A percentile compares a stretch with the other conserved stretches of the same genome.
Evolutionary conservation across 1,140 invertebrate species (phyloP).

Genomic region (Platorchestia sp.): DNA sequence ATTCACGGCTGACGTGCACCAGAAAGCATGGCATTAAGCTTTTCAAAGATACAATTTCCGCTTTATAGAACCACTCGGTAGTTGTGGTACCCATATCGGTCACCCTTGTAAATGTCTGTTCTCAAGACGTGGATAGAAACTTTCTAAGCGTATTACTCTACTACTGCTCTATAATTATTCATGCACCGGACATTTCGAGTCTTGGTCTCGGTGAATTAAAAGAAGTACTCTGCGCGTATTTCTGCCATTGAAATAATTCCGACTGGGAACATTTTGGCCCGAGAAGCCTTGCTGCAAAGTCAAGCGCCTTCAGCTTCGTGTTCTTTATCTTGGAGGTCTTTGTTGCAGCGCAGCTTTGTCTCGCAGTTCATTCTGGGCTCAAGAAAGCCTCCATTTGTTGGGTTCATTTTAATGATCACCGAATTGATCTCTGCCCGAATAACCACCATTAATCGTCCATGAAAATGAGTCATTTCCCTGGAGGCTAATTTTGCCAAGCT

Average conservation of each 20-base stretch:
- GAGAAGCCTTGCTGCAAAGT: not conserved
- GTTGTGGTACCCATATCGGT: not conserved
- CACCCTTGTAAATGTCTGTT: not conserved
- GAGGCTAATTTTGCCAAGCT: not conserved
- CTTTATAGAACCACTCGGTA: not conserved
- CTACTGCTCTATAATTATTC: not conserved
- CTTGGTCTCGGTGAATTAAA: not conserved
- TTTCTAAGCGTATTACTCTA: not conserved
- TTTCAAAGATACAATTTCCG: not conserved
- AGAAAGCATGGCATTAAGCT: not conserved
- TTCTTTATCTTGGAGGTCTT: not conserved
- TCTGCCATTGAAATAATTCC: not conserved
- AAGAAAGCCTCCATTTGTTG: conserved; percentile 7
- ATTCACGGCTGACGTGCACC: not conserved
- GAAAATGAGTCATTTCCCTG: conserved; percentile 16
- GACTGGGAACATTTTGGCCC: not conserved
- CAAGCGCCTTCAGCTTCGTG: not conserved
- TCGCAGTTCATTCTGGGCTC: not conserved
- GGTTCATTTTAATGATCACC: conserved; percentile 33
- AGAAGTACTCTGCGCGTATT: not conserved
- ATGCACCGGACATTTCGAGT: not conserved
- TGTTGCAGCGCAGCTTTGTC: conserved; percentile 5
- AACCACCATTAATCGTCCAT: conserved; percentile 1
- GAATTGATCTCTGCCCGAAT: conserved; percentile 12
- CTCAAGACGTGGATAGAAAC: not conserved